A percentile compares a stretch with the other conserved stretches of the same genome.
phyloP scores from a whole-genome alignment of 2,113 vertebrate genomes.

The Piaya cayana region DNA sequence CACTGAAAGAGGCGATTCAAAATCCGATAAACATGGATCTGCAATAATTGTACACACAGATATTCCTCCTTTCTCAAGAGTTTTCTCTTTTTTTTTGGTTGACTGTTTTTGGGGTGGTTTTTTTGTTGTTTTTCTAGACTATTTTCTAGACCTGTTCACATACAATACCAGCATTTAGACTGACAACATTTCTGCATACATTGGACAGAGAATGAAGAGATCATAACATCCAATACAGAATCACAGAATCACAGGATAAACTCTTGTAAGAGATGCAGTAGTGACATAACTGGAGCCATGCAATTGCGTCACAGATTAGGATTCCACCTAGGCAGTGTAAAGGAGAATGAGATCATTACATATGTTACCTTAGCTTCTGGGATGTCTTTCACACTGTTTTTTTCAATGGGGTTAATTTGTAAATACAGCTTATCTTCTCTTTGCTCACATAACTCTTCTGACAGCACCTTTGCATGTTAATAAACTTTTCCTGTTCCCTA shows the following conservation, averaged over 20 bases:
- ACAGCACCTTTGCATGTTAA: background rate
- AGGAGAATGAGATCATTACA: background rate
- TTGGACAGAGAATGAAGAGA: background rate
- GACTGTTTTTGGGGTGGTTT: background rate
- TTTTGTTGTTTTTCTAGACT: background rate
- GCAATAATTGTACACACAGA: background rate
- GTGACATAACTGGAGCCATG: background rate
- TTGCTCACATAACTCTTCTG: background rate
- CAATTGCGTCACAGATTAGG: background rate
- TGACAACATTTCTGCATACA: background rate
- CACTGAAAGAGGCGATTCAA: background rate
- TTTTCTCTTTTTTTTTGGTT: background rate
- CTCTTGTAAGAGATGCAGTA: background rate
- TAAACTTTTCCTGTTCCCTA: background rate
- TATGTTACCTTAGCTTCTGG: background rate
- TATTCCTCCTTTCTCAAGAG: background rate
- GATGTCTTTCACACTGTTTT: background rate
- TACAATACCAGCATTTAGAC: background rate
- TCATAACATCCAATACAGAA: rapidly evolving
- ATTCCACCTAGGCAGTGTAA: background rate
- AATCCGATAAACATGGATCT: background rate
- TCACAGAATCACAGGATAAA: too few relatives aligned
- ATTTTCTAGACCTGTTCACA: background rate
- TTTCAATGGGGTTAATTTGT: background rate
- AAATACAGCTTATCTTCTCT: background rate